Conservation (phyloP, 2,113 vertebrate genomes). For the Protobothrops mucrosquamatus region DNA sequence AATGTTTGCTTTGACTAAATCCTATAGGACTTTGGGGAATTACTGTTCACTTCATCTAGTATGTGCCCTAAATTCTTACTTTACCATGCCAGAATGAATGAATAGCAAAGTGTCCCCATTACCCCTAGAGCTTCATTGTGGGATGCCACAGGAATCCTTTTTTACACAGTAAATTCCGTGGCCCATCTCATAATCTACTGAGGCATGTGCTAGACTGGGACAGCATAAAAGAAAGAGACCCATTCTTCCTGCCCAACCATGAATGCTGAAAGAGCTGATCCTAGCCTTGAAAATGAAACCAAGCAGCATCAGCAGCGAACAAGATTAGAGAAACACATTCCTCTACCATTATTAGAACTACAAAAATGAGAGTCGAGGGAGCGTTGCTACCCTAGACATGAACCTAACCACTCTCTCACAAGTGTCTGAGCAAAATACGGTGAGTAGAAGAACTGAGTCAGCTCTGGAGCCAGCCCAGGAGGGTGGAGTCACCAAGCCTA, state of each 20-base stretch:
- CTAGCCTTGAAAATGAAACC: background rate
- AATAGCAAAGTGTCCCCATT: background rate
- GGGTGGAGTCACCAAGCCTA: background rate
- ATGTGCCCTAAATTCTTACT: background rate
- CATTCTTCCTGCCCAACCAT: background rate
- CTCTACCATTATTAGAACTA: background rate
- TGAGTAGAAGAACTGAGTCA: constrained; percentile 8
- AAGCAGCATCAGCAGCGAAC: background rate
- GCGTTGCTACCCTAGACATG: too few relatives aligned
- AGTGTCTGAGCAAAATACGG: background rate
- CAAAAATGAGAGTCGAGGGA: background rate
- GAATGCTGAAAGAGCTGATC: background rate
- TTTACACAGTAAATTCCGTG: background rate
- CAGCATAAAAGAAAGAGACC: background rate
- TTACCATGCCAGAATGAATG: background rate
- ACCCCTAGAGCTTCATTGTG: background rate
- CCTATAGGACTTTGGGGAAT: too few relatives aligned
- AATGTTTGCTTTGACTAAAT: background rate
- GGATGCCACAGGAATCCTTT: background rate
- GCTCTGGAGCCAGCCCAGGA: constrained; percentile 9
- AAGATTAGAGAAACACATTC: too few relatives aligned
- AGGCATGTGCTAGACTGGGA: background rate
- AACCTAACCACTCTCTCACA: background rate
- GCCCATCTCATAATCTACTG: background rate
- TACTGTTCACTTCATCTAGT: background rate